phyloP scores from a whole-genome alignment of 23 tunicate genomes.

The Ascidia mentula region DNA sequence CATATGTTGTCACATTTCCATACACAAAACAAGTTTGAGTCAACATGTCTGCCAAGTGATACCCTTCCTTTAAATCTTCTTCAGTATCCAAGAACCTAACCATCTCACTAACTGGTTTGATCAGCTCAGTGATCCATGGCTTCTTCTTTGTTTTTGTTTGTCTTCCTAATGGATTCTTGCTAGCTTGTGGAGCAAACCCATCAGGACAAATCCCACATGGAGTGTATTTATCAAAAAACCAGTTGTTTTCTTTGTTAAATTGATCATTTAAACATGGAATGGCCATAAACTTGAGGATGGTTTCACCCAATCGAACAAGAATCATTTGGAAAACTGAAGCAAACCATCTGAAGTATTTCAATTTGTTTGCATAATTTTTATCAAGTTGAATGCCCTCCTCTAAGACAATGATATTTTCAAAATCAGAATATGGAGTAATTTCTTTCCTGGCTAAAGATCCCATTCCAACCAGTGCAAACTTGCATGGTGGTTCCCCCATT shows the following conservation, averaged over 20 bases:
- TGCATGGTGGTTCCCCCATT: constrained; percentile 29
- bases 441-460: constrained; percentile 33
- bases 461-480: constrained; percentile 22
- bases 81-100: constrained; percentile 9
- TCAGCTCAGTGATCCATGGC: constrained; percentile 16
- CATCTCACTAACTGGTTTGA: constrained; percentile 39
- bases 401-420: constrained; percentile 36
- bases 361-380: constrained; percentile 16
- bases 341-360: constrained; percentile 55
- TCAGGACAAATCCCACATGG: constrained; percentile 45
- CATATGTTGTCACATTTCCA: constrained; percentile 10
- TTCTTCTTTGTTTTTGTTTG: constrained; percentile 14
- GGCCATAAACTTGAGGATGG: constrained; percentile 26
- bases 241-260: neutral
- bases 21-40: constrained; percentile 34
- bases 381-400: constrained; percentile 30
- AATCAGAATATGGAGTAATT: constrained; percentile 49
- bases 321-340: constrained; percentile 35
- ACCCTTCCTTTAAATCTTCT: constrained; percentile 27
- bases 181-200: constrained; percentile 50
- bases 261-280: constrained; percentile 15
- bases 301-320: constrained; percentile 41
- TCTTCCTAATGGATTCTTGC: constrained; percentile 49
- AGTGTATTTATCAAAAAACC: constrained; percentile 43
- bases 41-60: constrained; percentile 27